Evolutionary conservation across 2,888 invertebrate species (phyloP).

Genomic region (Nomada fabriciana): DNA sequence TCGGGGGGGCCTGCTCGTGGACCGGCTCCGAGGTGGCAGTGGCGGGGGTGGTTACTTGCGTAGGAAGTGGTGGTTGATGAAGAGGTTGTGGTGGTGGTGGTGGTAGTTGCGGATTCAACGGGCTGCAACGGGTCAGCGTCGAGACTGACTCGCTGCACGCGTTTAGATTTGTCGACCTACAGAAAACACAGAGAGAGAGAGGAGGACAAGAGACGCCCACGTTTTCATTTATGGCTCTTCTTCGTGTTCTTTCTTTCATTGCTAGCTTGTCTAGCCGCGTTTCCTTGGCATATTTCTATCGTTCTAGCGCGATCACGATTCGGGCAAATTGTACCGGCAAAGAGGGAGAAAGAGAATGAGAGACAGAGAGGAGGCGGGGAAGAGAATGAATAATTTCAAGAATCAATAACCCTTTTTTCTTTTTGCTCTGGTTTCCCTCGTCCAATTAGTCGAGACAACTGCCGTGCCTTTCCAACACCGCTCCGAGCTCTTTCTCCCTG

Average conservation of each 20-base stretch:
- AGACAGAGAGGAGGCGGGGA: slow-evolving; percentile 10
- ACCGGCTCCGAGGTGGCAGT: slow-evolving; percentile 84
- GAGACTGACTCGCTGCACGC: slow-evolving; percentile 85
- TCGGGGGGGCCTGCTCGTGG: slow-evolving; percentile 83
- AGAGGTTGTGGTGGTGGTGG: slow-evolving; percentile 82
- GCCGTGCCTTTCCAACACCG: no score
- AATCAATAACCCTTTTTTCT: no score
- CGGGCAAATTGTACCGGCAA: slow-evolving; percentile 36
- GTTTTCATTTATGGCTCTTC: slow-evolving; percentile 62
- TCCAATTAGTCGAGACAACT: neutral
- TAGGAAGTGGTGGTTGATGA: slow-evolving; percentile 83
- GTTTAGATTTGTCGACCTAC: slow-evolving; percentile 85
- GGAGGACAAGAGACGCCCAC: slow-evolving; percentile 83
- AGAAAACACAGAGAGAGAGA: slow-evolving; percentile 82
- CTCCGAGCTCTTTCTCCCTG: slow-evolving; percentile 46
- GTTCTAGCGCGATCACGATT: slow-evolving; percentile 36
- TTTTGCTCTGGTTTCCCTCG: slow-evolving; percentile 1
- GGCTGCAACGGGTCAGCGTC: slow-evolving; percentile 85
- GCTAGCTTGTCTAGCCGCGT: slow-evolving; percentile 20
- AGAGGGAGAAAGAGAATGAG: slow-evolving; percentile 23
- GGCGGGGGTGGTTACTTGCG: slow-evolving; percentile 84
- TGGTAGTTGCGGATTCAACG: slow-evolving; percentile 84
- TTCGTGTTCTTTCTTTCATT: slow-evolving; percentile 30
- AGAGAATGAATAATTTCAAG: slow-evolving; percentile 14
- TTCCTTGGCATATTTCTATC: slow-evolving; percentile 16